Conservation (phyloP, 2,888 invertebrate genomes). For the Drosophila rubida region DNA sequence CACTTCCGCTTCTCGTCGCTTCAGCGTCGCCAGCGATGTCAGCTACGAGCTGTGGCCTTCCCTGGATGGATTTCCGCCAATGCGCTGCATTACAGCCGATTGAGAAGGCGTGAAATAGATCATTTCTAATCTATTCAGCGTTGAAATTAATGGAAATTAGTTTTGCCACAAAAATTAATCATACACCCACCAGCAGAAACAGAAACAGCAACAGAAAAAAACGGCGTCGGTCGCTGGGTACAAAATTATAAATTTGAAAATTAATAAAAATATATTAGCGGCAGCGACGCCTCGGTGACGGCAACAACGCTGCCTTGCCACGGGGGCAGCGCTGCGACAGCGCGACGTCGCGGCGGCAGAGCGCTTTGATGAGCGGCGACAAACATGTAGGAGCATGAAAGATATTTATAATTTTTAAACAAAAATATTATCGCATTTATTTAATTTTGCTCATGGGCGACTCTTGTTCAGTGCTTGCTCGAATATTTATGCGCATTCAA, state of each 20-base stretch:
- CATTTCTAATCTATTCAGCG: constrained; percentile 42
- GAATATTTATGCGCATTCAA: constrained; percentile 61
- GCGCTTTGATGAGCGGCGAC: constrained; percentile 62
- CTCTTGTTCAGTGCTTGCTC: constrained; percentile 24
- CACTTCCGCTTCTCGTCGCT: constrained; percentile 56
- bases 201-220: not conserved
- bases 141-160: constrained; percentile 66
- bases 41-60: constrained; percentile 36
- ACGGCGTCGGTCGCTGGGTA: constrained; percentile 37
- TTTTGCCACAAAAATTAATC: constrained; percentile 76
- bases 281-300: constrained; percentile 23
- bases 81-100: constrained; percentile 25
- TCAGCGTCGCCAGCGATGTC: constrained; percentile 68
- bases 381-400: constrained; percentile 51
- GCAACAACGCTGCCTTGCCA: constrained; percentile 16
- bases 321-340: constrained; percentile 1
- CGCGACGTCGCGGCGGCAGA: constrained; percentile 6
- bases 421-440: constrained; percentile 49
- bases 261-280: constrained; percentile 53
- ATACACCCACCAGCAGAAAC: constrained; percentile 57
- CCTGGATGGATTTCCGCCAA: constrained; percentile 42
- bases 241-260: constrained; percentile 66
- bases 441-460: constrained; percentile 18
- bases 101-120: constrained; percentile 14
- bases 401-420: constrained; percentile 46